Evolutionary conservation across 2,113 vertebrate species (phyloP), one percentile per base, ranked within the genome.

Genomic region (Mugil cephalus): DNA sequence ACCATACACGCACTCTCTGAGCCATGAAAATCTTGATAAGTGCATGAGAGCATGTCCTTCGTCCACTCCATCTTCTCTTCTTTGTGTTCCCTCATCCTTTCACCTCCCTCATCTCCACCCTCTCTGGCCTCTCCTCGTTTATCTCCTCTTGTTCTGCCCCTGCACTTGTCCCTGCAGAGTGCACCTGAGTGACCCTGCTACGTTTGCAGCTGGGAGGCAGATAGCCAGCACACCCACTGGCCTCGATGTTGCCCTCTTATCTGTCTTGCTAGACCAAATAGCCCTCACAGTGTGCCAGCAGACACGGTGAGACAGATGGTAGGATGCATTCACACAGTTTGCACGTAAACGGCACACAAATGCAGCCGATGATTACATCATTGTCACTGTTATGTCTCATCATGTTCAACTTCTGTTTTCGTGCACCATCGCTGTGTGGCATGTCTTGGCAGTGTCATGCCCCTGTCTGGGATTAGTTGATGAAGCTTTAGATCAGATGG

Each of bases 121-220:
- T 6, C 10, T 71, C 55, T 66, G 64, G 65, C 58, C 72, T 48
- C 43, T 52, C 61, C 40, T 21, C 43, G 67, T 76, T 74, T 86
- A 79, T 88, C 79, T 78, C 60, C 65, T 58, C 68, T 18, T 24
- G 42, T 71, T 81, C 79, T 74, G 64, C 79, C 67, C 54, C 66
- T 69, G 66, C 63, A 74, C 79, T 83, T 61, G 69, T 80, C 80
- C 77, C 72, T 24, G 15, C 67, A 82, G 72, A 84, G 77, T 77
- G 75, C 87, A 87, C 88, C 84, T 82, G 85, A 88, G 75, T 76
- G 81, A 90, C 84, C 83, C 82, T 55, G 59, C 66, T 70, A 67
- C 61, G 12, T 19, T 13, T 66, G 47, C 48, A 72, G 67, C 78
- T 38, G 46, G 68, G 56, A 80, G 75, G 52, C 80, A 86, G 80